phyloP scores from a whole-genome alignment of 2,888 invertebrate species.

The Tanypteryx hageni region DNA sequence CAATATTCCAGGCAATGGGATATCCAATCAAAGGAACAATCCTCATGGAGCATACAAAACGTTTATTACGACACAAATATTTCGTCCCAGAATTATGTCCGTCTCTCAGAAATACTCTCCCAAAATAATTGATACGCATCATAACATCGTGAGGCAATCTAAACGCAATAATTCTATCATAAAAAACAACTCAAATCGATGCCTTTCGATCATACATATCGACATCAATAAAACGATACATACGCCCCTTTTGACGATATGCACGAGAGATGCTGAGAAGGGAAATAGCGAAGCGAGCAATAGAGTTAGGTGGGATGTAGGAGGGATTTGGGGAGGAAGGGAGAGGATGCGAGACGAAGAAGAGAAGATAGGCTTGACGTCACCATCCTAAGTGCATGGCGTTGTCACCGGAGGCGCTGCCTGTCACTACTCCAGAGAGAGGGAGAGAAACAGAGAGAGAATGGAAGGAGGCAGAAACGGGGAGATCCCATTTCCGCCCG shows the following conservation, averaged over 20 bases:
- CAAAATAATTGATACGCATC: not conserved
- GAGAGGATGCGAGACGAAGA: not conserved
- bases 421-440: conserved; percentile 59
- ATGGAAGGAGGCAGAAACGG: not conserved
- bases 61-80: not conserved
- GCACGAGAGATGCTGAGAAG: not conserved
- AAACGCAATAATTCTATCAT: not conserved
- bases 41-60: not conserved
- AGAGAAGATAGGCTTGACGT: conserved; percentile 48
- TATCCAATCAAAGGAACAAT: too few relatives aligned
- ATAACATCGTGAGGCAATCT: not conserved
- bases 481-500: conserved; percentile 61
- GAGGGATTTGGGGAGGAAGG: not conserved
- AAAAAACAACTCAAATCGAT: not conserved
- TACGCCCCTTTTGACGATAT: not conserved
- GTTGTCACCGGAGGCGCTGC: conserved; percentile 64
- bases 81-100: not conserved
- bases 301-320: not conserved
- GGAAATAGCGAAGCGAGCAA: conserved; percentile 48
- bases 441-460: not conserved
- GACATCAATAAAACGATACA: conserved; percentile 25
- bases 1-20: too few relatives aligned
- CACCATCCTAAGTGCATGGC: conserved; percentile 59
- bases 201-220: not conserved
- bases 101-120: not conserved